Base-by-base conservation (phyloP, 2,888 invertebrate genomes). In the Melikaiella ostensackeni region DNA sequence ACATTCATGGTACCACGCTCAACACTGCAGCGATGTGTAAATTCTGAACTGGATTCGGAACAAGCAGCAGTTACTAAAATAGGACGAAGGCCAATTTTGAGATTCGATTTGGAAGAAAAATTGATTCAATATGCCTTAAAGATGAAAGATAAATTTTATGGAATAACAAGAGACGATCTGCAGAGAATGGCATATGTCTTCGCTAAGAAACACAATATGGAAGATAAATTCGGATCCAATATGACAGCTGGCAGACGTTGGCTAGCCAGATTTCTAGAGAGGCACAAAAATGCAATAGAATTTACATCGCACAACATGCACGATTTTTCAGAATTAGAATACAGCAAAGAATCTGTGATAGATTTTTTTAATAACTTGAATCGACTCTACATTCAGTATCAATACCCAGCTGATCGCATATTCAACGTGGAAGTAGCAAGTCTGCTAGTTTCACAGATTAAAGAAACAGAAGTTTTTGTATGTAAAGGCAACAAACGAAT, bases 81-180 rank as follows among this genome's bases (percentile, higher is more conserved):
- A 21, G 66, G 42, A 38, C 16, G 66, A 9, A 5, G 4, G 13
- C n/a, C 66, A n/a, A 8, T 21, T 42, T 21, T 66, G 0, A 8
- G 13, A 11, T 4, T 2, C 2, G 21, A 33, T 24, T 66, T 66
- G 13, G 66, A 66, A 35, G n/a, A 66, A 9, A 24, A 35, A 66
- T 19, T 66, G 5, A 11, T 66, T 8, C 0, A 21, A 8, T 66
- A 66, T 24, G 33, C 35, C 19, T 9, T 9, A 21, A 1, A 6
- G 30, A 66, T 66, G 24, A 42, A 66, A 35, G 33, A 19, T 9
- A 46, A 27, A 24, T 74, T 50, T 55, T 74, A 50, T n/a, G 74
- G 74, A 33, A n/a, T 74, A 19, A 27, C 74, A 50, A 21, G 4
- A 9, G 27, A 19, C 0, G 74, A 74, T 30, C 16, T 74, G 2